Percentiles rank a stretch among this genome's conserved stretches.
Conservation (phyloP, 1,140 invertebrate species). For the Xylocopa sonorina region DNA sequence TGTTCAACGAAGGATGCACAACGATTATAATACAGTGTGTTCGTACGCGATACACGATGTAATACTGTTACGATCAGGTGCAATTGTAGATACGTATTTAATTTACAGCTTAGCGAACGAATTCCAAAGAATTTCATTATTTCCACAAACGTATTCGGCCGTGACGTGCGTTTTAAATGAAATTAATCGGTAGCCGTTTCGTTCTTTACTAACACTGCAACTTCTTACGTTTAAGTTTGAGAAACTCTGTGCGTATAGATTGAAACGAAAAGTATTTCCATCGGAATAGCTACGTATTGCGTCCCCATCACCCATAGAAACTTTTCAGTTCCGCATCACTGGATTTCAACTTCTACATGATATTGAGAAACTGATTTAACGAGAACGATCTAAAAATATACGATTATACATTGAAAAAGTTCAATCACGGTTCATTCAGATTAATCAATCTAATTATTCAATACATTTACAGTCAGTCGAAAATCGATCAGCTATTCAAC, state of each 20-base stretch:
- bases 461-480: background rate
- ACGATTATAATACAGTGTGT: conserved; percentile 40
- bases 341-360: background rate
- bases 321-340: background rate
- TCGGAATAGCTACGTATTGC: background rate
- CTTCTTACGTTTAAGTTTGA: background rate
- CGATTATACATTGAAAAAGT: too few species aligned
- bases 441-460: conserved; percentile 23
- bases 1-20: conserved; percentile 16
- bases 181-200: conserved; percentile 39
- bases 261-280: background rate
- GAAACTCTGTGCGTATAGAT: conserved; percentile 4
- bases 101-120: conserved; percentile 18
- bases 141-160: background rate
- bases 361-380: background rate
- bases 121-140: conserved; percentile 35
- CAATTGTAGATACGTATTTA: conserved; percentile 1
- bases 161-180: background rate
- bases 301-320: conserved; percentile 31
- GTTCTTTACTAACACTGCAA: background rate
- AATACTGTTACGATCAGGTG: conserved; percentile 48
- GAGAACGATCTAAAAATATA: background rate
- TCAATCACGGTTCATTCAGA: background rate
- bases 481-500: conserved; percentile 29
- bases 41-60: conserved; percentile 23